Evolutionary conservation across 2,888 invertebrate genomes (phyloP), one percentile per base, ranked within the genome.

Genomic region (Drosophila aldrichi): DNA sequence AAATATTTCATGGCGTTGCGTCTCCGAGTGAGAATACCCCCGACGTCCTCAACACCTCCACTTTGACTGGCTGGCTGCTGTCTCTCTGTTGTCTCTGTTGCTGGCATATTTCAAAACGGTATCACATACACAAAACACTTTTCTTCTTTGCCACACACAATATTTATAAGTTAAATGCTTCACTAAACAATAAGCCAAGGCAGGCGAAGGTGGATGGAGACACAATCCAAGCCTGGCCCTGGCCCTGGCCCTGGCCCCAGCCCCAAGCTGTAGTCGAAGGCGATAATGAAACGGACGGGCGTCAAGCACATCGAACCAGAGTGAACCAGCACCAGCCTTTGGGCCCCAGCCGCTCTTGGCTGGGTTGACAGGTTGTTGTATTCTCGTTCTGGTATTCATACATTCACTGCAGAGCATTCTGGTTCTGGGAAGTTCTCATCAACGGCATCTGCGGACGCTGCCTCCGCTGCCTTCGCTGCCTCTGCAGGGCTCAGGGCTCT

Each of bases 121-220:
- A 88, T 82, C 88, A 82, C 83, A 79, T 72, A 70, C 78, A 88
- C 81, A 88, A 79, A 85, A 84, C 84, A 84, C 87, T 84, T 87
- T 87, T 87, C 78, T 74, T 71, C 84, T 70, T 75, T 78, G 75
- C 77, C 83, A 81, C 84, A 82, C 77, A 78, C 82, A 84, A 84
- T 87, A 83, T 83, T 83, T 81, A 83, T 83, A 83, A 90, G 88
- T 87, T 88, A 88, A 89, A 88, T 87, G 90, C 88, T 89, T 87
- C 87, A 88, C 87, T 89, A 88, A 88, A 89, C 88, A 89, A 89
- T 88, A 80, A 82, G 80, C 85, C 79, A 70, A 68, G 72, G 25
- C 60, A 25, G 55, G 60, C 38, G 60, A 22, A 54, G 32, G 40
- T 44, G 51, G 60, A 40, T 54, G 40, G 54, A 54, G 54, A 52